Conservation (phyloP, 2,113 vertebrate species). For the Columba livia region DNA sequence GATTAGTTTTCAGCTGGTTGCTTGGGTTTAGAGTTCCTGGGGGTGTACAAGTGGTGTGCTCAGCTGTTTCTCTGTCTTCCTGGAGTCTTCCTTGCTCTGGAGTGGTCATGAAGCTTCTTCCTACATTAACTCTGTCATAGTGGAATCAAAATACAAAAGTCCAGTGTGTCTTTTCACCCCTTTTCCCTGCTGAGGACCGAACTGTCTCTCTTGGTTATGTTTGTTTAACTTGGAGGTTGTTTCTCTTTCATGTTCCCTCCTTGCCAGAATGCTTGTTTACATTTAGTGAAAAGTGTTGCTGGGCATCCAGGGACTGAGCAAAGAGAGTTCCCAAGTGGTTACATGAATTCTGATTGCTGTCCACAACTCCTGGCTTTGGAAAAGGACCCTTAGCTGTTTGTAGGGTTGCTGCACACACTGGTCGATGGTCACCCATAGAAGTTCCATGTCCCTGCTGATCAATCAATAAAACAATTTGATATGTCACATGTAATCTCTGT, state of each 20-base stretch:
- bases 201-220: neutral
- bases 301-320: neutral
- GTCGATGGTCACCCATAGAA: accelerated
- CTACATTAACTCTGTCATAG: neutral
- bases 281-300: neutral
- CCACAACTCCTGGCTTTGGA: neutral
- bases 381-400: neutral
- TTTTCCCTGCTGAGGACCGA: neutral
- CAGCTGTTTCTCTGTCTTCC: neutral
- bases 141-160: neutral
- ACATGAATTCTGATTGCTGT: neutral
- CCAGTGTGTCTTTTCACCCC: neutral
- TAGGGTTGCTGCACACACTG: neutral
- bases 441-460: neutral
- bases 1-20: neutral
- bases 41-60: neutral
- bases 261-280: neutral
- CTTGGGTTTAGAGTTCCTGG: neutral
- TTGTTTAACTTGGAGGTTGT: conserved; percentile 14
- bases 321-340: neutral
- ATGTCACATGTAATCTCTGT: neutral
- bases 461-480: accelerated
- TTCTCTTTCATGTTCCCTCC: conserved; percentile 1
- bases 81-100: neutral
- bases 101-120: neutral